Conservation (phyloP, 2,888 invertebrate genomes). For the Gerris lacustris region DNA sequence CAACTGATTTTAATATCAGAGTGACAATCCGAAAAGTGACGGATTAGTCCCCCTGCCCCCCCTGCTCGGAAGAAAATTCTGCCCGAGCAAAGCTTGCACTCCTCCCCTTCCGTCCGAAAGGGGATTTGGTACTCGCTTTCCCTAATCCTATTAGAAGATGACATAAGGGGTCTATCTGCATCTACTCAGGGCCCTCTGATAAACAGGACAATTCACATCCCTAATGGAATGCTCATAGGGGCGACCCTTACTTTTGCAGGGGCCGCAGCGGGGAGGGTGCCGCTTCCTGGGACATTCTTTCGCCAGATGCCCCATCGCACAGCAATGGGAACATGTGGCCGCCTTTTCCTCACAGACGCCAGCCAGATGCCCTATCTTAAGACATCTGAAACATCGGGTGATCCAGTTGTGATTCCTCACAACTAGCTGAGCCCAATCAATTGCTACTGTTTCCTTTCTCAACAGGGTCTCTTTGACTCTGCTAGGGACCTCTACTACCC, state of each 20-base stretch:
- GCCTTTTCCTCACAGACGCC: not conserved
- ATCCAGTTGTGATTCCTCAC: not conserved
- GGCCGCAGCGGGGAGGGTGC: not conserved
- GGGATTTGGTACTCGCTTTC: not conserved
- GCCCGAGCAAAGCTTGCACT: not conserved
- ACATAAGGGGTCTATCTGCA: not conserved
- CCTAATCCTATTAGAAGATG: not conserved
- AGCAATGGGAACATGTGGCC: not conserved
- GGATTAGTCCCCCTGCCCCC: not conserved
- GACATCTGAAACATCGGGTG: not conserved
- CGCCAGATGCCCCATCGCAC: not conserved
- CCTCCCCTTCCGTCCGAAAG: not conserved
- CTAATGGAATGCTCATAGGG: not conserved
- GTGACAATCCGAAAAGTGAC: too few relatives aligned
- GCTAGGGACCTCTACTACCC: not conserved
- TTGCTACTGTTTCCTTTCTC: not conserved
- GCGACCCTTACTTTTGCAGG: not conserved
- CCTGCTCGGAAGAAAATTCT: not conserved
- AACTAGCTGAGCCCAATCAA: not conserved
- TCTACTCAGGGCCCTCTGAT: not conserved
- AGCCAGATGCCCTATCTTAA: not conserved
- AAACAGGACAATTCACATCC: not conserved
- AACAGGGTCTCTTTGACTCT: not conserved
- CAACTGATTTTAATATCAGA: not conserved
- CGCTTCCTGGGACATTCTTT: not conserved